Conservation (phyloP, 2,888 invertebrate genomes). For the Adelognathus sp. region DNA sequence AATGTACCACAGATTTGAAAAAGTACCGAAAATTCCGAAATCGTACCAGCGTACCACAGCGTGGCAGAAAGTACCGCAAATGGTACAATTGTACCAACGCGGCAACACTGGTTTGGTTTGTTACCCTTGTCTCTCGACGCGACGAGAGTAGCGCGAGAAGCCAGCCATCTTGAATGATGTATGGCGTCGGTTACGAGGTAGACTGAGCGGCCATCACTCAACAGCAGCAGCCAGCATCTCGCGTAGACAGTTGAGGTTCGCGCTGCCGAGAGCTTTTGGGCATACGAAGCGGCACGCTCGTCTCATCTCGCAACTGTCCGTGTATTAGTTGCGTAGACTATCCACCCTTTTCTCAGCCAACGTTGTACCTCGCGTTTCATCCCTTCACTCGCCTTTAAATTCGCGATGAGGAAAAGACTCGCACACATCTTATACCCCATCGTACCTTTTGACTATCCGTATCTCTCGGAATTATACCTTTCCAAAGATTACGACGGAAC, state of each 20-base stretch:
- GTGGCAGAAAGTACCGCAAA: no score
- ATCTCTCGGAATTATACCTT: neutral
- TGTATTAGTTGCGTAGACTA: neutral
- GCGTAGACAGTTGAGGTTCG: slow-evolving; percentile 46
- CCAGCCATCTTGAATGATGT: slow-evolving; percentile 83
- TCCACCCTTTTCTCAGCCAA: neutral
- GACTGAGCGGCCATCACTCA: slow-evolving; percentile 84
- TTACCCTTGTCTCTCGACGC: slow-evolving; percentile 76
- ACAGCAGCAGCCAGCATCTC: slow-evolving; percentile 66
- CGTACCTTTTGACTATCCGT: neutral
- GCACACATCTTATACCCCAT: neutral
- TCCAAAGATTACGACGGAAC: neutral
- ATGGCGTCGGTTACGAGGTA: slow-evolving; percentile 84
- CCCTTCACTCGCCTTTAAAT: neutral
- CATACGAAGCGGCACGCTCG: slow-evolving; percentile 18
- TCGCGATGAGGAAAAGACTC: neutral
- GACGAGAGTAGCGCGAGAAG: slow-evolving; percentile 73
- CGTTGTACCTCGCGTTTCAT: neutral
- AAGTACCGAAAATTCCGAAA: no score
- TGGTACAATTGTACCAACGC: no score
- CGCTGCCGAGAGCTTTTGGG: slow-evolving; percentile 57
- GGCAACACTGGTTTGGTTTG: slow-evolving; percentile 73
- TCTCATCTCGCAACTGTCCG: neutral
- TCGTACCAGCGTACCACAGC: no score
- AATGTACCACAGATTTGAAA: no score